These are phyloP conservation scores for Chelon labrosus DNA, from an alignment of 2,797 vertebrate genomes.

Conservation along the genomic window DNA sequence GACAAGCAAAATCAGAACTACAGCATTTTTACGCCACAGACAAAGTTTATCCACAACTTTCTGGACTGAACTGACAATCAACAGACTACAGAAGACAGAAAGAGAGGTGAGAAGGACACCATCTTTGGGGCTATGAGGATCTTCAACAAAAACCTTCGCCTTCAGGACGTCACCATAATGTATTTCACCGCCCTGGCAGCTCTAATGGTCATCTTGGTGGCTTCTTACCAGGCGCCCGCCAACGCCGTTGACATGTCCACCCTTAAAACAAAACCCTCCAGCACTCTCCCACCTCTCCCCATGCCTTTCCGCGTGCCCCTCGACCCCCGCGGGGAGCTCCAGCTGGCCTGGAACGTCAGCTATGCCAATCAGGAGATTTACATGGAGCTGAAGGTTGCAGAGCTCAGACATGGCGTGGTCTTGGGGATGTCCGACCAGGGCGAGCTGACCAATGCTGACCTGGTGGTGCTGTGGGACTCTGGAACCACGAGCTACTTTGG, in stretches of 20 bases:
- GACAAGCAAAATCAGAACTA: constrained; percentile 10
- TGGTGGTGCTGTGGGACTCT: constrained; percentile 91
- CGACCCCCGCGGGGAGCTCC: constrained; percentile 87
- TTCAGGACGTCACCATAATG: constrained; percentile 90
- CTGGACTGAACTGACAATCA: constrained; percentile 18
- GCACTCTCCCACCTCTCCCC: constrained; percentile 56
- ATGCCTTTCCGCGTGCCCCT: constrained; percentile 91
- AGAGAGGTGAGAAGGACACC: not conserved
- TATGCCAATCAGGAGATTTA: constrained; percentile 85
- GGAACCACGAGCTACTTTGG: constrained; percentile 82
- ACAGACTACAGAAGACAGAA: constrained; percentile 1
- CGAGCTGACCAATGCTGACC: constrained; percentile 89
- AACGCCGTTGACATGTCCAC: constrained; percentile 81
- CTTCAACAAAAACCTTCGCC: constrained; percentile 82
- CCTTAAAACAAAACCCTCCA: constrained; percentile 42
- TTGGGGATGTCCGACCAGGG: constrained; percentile 96
- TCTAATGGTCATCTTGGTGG: constrained; percentile 92
- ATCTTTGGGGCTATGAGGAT: constrained; percentile 68
- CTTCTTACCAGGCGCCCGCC: constrained; percentile 86
- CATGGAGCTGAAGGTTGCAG: constrained; percentile 85
- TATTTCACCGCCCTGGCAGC: constrained; percentile 89
- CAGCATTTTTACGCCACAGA: not conserved
- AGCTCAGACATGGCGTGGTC: constrained; percentile 87
- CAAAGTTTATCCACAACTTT: constrained; percentile 21
- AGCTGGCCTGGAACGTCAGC: constrained; percentile 95